Evolutionary conservation across 2,888 invertebrate species (phyloP).

Genomic region (Lapara coniferarum): DNA sequence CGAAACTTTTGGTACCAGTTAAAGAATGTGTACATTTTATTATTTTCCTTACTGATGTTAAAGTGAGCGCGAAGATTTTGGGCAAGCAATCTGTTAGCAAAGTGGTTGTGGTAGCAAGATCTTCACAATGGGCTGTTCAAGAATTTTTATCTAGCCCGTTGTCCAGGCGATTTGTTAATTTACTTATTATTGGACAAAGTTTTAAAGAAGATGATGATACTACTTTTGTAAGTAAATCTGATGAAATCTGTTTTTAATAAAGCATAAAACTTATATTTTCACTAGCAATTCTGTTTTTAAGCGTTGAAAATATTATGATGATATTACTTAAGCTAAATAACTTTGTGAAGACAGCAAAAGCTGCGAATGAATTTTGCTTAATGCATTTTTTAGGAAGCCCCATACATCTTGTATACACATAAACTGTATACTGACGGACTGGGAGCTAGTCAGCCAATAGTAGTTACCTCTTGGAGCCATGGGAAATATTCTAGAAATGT

Average conservation of each 20-base stretch:
- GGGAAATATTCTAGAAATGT: conserved; percentile 85
- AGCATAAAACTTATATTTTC: too few species aligned
- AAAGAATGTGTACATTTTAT: conserved; percentile 86
- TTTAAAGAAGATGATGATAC: conserved; percentile 78
- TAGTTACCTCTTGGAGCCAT: conserved; percentile 88
- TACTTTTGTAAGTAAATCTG: conserved; percentile 64
- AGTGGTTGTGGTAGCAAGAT: conserved; percentile 87
- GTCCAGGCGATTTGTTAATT: conserved; percentile 87
- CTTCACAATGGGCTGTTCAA: conserved; percentile 89
- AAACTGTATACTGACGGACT: conserved; percentile 88
- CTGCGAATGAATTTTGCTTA: too few species aligned
- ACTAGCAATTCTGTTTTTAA: too few species aligned
- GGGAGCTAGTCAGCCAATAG: conserved; percentile 86
- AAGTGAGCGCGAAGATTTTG: conserved; percentile 82
- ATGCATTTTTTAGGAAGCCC: conserved; percentile 79
- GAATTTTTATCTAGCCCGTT: conserved; percentile 86
- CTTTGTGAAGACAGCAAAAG: too few species aligned
- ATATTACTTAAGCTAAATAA: too few species aligned
- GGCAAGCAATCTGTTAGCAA: conserved; percentile 85
- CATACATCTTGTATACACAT: conserved; percentile 90
- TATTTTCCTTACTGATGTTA: conserved; percentile 86
- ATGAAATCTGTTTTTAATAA: not conserved
- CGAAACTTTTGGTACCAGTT: conserved; percentile 64
- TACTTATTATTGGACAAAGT: conserved; percentile 87
- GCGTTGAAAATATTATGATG: too few species aligned